These are phyloP conservation scores for Dipodomys ordii DNA, from an alignment of 2,113 vertebrate genomes.

Conservation along the genomic window DNA sequence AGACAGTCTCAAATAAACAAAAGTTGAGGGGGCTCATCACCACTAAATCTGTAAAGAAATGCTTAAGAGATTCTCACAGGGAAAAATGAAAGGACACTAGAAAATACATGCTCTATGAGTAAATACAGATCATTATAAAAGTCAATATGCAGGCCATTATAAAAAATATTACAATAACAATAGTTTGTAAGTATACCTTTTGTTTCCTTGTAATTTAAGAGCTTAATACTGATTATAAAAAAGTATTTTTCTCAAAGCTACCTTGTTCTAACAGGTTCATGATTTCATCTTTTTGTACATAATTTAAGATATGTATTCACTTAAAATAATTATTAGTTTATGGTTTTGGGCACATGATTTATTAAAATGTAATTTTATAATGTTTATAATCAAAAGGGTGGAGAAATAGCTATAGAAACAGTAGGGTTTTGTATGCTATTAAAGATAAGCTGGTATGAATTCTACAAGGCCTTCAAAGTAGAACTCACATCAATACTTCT, in stretches of 20 bases:
- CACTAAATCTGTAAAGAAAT: neutral
- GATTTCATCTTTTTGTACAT: neutral
- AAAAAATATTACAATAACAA: neutral
- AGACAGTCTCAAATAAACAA: neutral
- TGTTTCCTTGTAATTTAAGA: neutral
- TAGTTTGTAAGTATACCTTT: neutral
- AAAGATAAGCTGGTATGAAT: neutral
- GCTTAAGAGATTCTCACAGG: neutral
- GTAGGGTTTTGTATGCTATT: neutral
- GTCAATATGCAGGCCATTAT: neutral
- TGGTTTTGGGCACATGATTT: neutral
- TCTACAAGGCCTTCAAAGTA: neutral
- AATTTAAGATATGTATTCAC: neutral
- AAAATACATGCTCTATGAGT: neutral
- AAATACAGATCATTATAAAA: slow-evolving; percentile 10
- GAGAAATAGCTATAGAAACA: neutral
- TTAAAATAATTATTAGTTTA: neutral
- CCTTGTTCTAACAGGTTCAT: neutral
- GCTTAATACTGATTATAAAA: neutral
- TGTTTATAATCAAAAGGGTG: neutral
- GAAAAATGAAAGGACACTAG: neutral
- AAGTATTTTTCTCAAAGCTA: neutral
- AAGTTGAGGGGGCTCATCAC: neutral
- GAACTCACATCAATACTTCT: too few species aligned
- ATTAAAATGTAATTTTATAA: neutral